phyloP scores from a whole-genome alignment of 1,140 invertebrate species.

The Drosophila aff. region DNA sequence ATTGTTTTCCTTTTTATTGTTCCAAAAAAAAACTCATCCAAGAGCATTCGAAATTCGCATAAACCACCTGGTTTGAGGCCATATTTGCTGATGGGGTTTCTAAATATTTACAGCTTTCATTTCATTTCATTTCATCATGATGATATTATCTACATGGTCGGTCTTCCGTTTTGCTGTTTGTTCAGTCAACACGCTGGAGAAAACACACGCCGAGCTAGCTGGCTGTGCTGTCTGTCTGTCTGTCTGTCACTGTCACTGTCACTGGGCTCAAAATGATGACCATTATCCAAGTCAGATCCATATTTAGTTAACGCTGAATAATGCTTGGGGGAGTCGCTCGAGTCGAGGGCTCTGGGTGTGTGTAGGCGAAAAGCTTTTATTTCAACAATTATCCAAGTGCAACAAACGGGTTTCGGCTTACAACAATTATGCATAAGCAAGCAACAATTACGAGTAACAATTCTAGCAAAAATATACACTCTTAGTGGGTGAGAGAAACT shows the following conservation, averaged over 20 bases:
- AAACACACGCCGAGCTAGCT: background rate
- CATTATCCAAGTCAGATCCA: conserved; percentile 10
- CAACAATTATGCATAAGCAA: conserved; percentile 32
- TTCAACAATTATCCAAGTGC: conserved; percentile 48
- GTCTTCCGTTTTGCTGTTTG: background rate
- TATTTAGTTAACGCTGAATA: conserved; percentile 15
- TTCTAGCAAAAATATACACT: conserved; percentile 45
- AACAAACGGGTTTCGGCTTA: conserved; percentile 41
- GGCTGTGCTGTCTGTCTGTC: background rate
- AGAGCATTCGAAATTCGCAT: background rate
- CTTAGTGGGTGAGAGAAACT: conserved; percentile 29
- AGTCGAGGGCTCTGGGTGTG: conserved; percentile 19
- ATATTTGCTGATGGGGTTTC: background rate
- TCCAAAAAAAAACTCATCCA: background rate
- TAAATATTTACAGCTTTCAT: conserved; percentile 1
- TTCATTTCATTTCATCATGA: background rate
- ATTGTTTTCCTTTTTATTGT: background rate
- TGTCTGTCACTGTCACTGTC: no score
- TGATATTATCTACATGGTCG: background rate
- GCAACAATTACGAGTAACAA: conserved; percentile 47
- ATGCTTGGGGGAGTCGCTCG: background rate
- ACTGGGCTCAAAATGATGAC: background rate
- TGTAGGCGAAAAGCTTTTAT: conserved; percentile 49
- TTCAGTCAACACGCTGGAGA: conserved; percentile 2
- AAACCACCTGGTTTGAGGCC: no score